Conservation (phyloP, 2,888 invertebrate species). For the Napeogenes inachia region DNA sequence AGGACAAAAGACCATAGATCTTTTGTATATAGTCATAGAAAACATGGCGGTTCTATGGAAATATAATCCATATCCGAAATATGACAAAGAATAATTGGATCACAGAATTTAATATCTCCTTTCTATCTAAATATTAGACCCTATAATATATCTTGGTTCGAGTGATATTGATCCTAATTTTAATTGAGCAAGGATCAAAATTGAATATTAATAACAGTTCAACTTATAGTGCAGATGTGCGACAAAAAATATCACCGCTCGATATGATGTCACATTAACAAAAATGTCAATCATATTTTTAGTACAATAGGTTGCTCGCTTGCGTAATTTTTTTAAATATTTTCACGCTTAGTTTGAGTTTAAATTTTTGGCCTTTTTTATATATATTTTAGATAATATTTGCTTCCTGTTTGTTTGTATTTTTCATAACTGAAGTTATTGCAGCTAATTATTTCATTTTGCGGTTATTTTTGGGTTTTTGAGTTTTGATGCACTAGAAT, state of each 20-base stretch:
- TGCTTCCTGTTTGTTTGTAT: constrained; percentile 6
- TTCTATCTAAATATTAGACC: constrained; percentile 54
- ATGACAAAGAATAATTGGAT: constrained; percentile 76
- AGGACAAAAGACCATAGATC: constrained; percentile 58
- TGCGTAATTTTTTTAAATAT: constrained; percentile 66
- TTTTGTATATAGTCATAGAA: constrained; percentile 63
- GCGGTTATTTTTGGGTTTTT: too few relatives aligned
- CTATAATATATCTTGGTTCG: constrained; percentile 25
- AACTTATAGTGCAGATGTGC: constrained; percentile 49
- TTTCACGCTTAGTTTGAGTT: constrained; percentile 70
- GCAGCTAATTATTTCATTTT: too few relatives aligned
- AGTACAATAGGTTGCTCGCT: constrained; percentile 72
- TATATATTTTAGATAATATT: constrained; percentile 17
- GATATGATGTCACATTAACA: constrained; percentile 76
- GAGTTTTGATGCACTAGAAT: too few relatives aligned
- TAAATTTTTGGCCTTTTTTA: constrained; percentile 49
- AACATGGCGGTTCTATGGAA: constrained; percentile 68
- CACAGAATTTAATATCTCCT: constrained; percentile 68
- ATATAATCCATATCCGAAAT: constrained; percentile 74
- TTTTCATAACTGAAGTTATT: too few relatives aligned
- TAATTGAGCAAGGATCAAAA: background rate
- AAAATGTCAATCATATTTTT: constrained; percentile 78
- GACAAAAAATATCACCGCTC: constrained; percentile 77
- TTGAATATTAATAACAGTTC: constrained; percentile 18
- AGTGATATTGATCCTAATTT: constrained; percentile 27